Base-by-base conservation (phyloP, 35 echinoderm and acorn worm genomes). In the Ophiothrix spiculata region DNA sequence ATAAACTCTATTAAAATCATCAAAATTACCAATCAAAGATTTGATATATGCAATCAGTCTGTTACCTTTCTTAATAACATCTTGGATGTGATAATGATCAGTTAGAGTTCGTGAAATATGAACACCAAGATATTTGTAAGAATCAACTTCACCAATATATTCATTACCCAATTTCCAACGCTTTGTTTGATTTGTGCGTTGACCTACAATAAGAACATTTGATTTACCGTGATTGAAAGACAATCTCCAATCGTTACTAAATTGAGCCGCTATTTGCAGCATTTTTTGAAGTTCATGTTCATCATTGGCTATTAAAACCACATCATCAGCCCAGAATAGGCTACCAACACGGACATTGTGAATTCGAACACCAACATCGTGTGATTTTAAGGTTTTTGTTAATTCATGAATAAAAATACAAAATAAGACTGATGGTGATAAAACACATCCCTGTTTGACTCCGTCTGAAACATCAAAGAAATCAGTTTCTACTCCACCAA, bases 1-100 rank as follows among this genome's bases (percentile, higher is more conserved):
- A 36, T 11, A 78, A 78, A 78, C 38, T 31, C 76, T 78, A 78
- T 78, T 78, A 36, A 35, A 78, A 78, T 78, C 15, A 37, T 78
- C 76, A 34, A 34, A 34, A 4, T 4, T 34, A 15, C 31, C 38
- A 35, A 78, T 78, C 4, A 78, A 34, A 6, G 76, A 78, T 78
- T 39, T 33, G 14, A 78, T 78, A 78, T 78, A 78, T 8, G 12
- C 76, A 4, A 78, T 78, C 4, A 34, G 33, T 34, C 33, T 2
- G 4, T 78, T 35, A 34, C 33, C 16, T 36, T 36, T 36, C 36
- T 78, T 78, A n/a, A n/a, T n/a, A n/a, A n/a, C n/a, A n/a, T n/a
- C n/a, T n/a, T n/a, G n/a, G 4, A 78, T 35, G 36, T 78, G 76
- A n/a, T 31, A 33, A 39, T 78, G 33, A 31, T 78, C 76, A 37